phyloP scores from a whole-genome alignment of 2,797 vertebrate species.

The Meda fulgida region DNA sequence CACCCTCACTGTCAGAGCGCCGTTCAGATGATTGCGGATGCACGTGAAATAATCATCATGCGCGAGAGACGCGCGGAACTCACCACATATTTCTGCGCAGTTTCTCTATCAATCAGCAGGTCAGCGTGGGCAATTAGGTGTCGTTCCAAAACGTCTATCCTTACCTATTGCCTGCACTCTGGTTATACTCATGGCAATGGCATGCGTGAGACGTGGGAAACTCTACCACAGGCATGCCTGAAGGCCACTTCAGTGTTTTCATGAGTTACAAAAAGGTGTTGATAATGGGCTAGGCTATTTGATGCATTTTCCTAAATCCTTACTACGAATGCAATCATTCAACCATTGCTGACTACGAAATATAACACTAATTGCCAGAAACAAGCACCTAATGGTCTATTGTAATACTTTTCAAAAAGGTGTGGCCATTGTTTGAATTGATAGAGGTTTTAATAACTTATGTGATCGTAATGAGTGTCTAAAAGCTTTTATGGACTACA shows the following conservation, averaged over 20 bases:
- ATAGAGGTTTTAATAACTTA: neutral
- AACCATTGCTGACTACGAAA: neutral
- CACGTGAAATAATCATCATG: conserved; percentile 43
- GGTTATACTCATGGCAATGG: conserved; percentile 45
- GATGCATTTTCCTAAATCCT: conserved; percentile 8
- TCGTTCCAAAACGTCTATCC: conserved; percentile 47
- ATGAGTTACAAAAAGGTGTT: conserved; percentile 34
- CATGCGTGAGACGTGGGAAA: conserved; percentile 45
- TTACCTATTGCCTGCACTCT: conserved; percentile 33
- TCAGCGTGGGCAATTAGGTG: conserved; percentile 48
- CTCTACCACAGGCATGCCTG: conserved; percentile 34
- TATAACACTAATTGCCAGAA: conserved; percentile 28
- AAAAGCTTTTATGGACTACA: neutral
- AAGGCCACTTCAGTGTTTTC: conserved; percentile 27
- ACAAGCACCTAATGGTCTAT: conserved; percentile 22
- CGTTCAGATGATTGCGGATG: conserved; percentile 18
- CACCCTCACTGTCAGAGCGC: conserved; percentile 21
- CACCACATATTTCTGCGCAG: conserved; percentile 34
- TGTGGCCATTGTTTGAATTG: neutral
- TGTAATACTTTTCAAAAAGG: neutral
- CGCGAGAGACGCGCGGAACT: conserved; percentile 2
- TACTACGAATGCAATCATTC: conserved; percentile 6
- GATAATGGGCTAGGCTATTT: neutral
- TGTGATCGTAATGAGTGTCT: neutral
- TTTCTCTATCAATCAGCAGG: conserved; percentile 46